Percentiles rank a stretch among this genome's conserved stretches.
Evolutionary conservation across 2,888 invertebrate species (phyloP).

Genomic region (Rhagonycha lutea): DNA sequence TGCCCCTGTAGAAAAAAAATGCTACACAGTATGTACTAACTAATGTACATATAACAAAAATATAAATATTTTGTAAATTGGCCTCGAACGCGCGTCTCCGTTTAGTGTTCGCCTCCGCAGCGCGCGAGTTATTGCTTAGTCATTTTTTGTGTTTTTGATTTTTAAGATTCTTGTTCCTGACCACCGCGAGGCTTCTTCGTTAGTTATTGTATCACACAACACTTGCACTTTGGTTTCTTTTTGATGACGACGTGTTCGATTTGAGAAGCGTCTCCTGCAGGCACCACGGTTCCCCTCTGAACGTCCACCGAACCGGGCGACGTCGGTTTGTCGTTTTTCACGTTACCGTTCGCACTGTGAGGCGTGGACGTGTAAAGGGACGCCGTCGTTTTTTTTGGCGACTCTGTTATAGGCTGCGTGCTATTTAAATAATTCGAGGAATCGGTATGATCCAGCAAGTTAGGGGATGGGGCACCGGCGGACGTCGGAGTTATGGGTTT

Average conservation of each 20-base stretch:
- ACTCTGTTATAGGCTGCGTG: slow-evolving; percentile 47
- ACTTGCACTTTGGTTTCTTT: slow-evolving; percentile 94
- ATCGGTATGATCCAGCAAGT: slow-evolving; percentile 60
- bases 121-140: background rate
- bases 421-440: slow-evolving; percentile 32
- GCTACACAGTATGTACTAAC: slow-evolving; percentile 11
- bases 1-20: slow-evolving; percentile 11
- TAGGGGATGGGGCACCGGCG: slow-evolving; percentile 59
- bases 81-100: background rate
- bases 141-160: background rate
- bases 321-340: slow-evolving; percentile 56
- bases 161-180: slow-evolving; percentile 10
- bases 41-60: slow-evolving; percentile 21
- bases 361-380: slow-evolving; percentile 33
- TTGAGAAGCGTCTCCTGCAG: slow-evolving; percentile 70
- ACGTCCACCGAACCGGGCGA: slow-evolving; percentile 65
- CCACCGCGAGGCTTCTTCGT: slow-evolving; percentile 33
- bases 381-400: slow-evolving; percentile 48
- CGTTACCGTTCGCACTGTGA: slow-evolving; percentile 48
- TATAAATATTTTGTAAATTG: slow-evolving; percentile 6
- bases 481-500: slow-evolving; percentile 82
- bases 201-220: slow-evolving; percentile 88
- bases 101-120: background rate
- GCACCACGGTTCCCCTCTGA: slow-evolving; percentile 71
- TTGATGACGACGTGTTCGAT: slow-evolving; percentile 91